Percentiles rank a stretch among this genome's conserved stretches.
Evolutionary conservation across 1,140 invertebrate species (phyloP).

Genomic region (roundworm (Caenorhabditis elegans)): DNA sequence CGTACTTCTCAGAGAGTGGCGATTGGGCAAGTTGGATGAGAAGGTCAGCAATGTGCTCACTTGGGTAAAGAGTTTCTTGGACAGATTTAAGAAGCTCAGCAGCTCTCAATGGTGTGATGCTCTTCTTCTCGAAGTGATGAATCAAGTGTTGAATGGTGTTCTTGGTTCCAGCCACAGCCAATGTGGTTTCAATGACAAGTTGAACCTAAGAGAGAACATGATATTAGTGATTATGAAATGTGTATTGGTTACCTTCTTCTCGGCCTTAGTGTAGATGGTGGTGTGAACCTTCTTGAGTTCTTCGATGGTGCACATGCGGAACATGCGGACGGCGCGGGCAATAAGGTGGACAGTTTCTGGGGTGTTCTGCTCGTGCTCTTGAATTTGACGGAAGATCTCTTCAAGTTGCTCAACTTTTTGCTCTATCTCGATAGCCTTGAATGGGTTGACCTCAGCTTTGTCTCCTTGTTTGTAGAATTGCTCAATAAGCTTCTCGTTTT

Average conservation of each 20-base stretch:
- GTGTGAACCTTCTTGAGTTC: constrained; percentile 48
- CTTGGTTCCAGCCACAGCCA: constrained; percentile 49
- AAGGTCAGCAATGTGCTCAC: constrained; percentile 29
- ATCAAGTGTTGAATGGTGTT: constrained; percentile 45
- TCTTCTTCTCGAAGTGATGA: constrained; percentile 27
- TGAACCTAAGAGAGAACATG: too few species aligned
- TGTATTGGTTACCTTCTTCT: constrained; percentile 37
- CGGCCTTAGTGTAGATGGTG: constrained; percentile 26
- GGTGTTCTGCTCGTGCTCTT: constrained; percentile 11
- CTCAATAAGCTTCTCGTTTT: constrained; percentile 26
- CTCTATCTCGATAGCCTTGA: too few species aligned
- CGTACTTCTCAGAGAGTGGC: background rate
- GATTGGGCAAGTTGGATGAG: background rate
- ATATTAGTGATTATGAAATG: too few species aligned
- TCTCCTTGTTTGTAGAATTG: constrained; percentile 49
- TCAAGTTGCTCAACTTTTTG: constrained; percentile 37
- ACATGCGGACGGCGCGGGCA: constrained; percentile 41
- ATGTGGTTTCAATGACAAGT: constrained; percentile 39
- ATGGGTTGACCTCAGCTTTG: constrained; percentile 36
- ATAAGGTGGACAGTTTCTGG: constrained; percentile 44
- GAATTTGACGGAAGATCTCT: constrained; percentile 29
- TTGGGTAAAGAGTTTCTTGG: constrained; percentile 26
- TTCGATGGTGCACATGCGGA: constrained; percentile 39
- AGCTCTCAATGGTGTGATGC: constrained; percentile 38
- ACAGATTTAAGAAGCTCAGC: constrained; percentile 45